Evolutionary conservation across 2,797 vertebrate genomes (phyloP), one percentile per base, ranked within the genome.

Genomic region (Odontamblyopus rebecca): DNA sequence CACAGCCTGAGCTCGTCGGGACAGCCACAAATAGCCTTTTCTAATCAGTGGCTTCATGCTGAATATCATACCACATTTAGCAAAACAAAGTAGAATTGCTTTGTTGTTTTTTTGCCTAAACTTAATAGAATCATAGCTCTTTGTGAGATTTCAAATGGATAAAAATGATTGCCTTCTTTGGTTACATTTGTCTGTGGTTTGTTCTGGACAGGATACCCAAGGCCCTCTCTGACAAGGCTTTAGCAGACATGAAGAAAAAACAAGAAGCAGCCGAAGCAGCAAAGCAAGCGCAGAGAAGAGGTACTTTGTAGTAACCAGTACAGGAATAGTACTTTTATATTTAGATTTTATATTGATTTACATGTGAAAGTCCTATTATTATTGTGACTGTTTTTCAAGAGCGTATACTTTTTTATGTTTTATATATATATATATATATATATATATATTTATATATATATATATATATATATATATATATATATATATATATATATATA

Each of bases 151-250:
- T 48, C 18, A 71, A n/a, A 19, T 16, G 7, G 35, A 70, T 38
- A 69, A 29, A 84, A 76, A 44, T 41, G 54, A 82, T 78, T 71
- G 53, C 67, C 76, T 69, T 61, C 27, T 61, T 72, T n/a, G 71
- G 57, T 83, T 67, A 59, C 71, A 23, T 70, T 63, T 78, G 67
- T 71, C 19, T 79, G 78, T 77, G 66, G 77, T 57, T 57, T 59
- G 70, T 57, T 71, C 35, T 75, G 48, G 48, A 80, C 86, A 99
- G 98, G 86, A 98, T 99, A 89, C 95, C 97, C 1, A 98, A 96
- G 87, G 91, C 93, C 4, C 93, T 98, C 65, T 95, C 89, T 77
- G 95, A 96, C 79, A 95, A 93, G 88, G 83, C 95, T 57, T 92
- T 96, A 85, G 84, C 88, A 75, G 94, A 96, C 88, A 82, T 89